Percentiles rank a stretch among this genome's conserved stretches.
phyloP scores from a whole-genome alignment of 2,888 invertebrate species.

The Petrolisthes cinctipes region DNA sequence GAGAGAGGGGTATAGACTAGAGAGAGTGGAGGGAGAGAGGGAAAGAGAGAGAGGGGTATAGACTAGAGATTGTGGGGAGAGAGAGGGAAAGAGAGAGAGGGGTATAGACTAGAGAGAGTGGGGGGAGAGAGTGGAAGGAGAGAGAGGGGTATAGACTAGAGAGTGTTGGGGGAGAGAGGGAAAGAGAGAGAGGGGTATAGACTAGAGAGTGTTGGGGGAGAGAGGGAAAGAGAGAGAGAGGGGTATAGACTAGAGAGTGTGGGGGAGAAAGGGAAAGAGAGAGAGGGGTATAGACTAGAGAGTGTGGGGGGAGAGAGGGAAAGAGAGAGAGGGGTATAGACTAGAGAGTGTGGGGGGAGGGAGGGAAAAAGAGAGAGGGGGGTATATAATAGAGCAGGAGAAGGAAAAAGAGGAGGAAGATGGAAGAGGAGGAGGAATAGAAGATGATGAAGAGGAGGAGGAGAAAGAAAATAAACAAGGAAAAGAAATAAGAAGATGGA shows the following conservation, averaged over 20 bases:
- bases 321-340: too few relatives aligned
- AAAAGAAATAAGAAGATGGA: conserved; percentile 3
- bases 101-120: background rate
- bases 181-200: conserved; percentile 17
- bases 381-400: background rate
- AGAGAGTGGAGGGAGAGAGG: background rate
- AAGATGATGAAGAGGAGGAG: too few relatives aligned
- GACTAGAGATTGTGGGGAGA: background rate
- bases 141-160: background rate
- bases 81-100: background rate
- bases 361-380: background rate
- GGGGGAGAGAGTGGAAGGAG: background rate
- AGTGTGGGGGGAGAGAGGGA: too few relatives aligned
- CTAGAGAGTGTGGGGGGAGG: too few relatives aligned
- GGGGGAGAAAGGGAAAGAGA: background rate
- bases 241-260: background rate
- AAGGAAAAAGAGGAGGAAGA: background rate
- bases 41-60: background rate
- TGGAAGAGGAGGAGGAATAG: background rate
- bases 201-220: background rate
- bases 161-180: conserved; percentile 18
- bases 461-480: background rate
- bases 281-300: background rate
- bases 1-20: background rate
- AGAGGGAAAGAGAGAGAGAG: conserved; percentile 18